Evolutionary conservation across 2,888 invertebrate genomes (phyloP).

Genomic region (Taphrorychus bicolor): DNA sequence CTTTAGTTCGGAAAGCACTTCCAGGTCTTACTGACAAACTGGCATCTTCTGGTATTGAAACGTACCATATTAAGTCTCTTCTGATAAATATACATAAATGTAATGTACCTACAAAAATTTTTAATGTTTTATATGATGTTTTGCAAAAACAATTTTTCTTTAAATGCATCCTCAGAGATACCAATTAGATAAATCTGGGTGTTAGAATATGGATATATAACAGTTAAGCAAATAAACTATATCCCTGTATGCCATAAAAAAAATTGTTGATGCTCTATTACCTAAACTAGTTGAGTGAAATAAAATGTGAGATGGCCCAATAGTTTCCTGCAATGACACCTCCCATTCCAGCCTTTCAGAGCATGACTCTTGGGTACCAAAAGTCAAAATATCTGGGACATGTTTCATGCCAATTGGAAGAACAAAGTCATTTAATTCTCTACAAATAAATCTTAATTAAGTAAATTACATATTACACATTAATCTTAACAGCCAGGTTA

Average conservation of each 20-base stretch:
- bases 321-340: slow-evolving; percentile 87
- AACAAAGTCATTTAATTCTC: slow-evolving; percentile 88
- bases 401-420: slow-evolving; percentile 84
- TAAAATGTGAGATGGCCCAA: slow-evolving; percentile 92
- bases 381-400: slow-evolving; percentile 89
- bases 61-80: slow-evolving; percentile 95
- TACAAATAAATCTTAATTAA: slow-evolving; percentile 57
- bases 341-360: slow-evolving; percentile 90
- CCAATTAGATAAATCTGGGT: too few species aligned
- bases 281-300: slow-evolving; percentile 86
- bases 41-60: slow-evolving; percentile 90
- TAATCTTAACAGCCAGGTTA: too few species aligned
- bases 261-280: too few species aligned
- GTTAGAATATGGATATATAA: too few species aligned
- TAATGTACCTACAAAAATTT: slow-evolving; percentile 77
- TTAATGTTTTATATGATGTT: too few species aligned
- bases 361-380: slow-evolving; percentile 93
- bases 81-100: slow-evolving; percentile 88
- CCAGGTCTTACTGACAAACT: slow-evolving; percentile 88
- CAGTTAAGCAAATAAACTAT: too few species aligned
- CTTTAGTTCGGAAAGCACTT: slow-evolving; percentile 91
- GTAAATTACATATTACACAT: too few species aligned
- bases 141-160: too few species aligned
- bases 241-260: too few species aligned
- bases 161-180: too few species aligned